A percentile compares a stretch with the other conserved stretches of the same genome.
Conservation (phyloP, 2,113 vertebrate genomes). For the Delphinapterus leucas region DNA sequence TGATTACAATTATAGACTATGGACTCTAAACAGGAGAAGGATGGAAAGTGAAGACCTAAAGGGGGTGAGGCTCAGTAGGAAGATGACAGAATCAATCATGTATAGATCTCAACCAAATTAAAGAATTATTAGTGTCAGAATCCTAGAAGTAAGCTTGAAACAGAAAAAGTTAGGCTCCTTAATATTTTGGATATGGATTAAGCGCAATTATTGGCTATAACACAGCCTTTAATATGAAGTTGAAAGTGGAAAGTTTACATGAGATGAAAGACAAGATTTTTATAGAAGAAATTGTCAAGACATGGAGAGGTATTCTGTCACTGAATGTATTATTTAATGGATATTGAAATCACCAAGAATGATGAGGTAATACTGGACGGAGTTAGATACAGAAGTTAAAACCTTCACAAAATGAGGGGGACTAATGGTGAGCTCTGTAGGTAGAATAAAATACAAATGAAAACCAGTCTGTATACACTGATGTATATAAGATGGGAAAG, state of each 20-base stretch:
- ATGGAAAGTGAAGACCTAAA: background rate
- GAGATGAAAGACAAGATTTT: background rate
- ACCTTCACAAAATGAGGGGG: background rate
- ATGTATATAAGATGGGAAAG: too few relatives aligned
- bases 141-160: background rate
- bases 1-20: background rate
- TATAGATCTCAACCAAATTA: background rate
- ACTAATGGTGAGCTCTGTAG: background rate
- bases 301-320: background rate
- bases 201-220: background rate
- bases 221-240: background rate
- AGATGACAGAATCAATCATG: background rate
- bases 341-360: background rate
- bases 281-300: background rate
- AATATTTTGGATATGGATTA: background rate
- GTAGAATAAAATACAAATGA: background rate
- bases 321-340: background rate
- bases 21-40: background rate
- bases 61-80: background rate
- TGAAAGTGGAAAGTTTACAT: background rate
- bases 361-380: background rate
- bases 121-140: background rate
- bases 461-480: background rate
- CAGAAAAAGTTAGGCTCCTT: background rate
- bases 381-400: background rate